Base-by-base conservation (phyloP, 2,888 invertebrate genomes). In the Lamproptera curius region DNA sequence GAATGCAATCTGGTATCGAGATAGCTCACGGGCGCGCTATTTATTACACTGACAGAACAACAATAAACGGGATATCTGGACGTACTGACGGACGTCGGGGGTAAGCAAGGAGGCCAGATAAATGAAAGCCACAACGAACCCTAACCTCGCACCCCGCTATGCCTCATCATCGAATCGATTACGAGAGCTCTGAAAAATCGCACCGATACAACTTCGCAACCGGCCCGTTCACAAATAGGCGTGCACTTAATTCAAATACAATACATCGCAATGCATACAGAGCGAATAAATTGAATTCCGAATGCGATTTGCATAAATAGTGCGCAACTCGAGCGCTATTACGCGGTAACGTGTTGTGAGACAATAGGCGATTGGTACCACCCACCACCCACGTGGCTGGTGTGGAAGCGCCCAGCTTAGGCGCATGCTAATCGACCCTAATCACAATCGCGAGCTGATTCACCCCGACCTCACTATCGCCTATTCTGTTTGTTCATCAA, bases 401-500 rank as follows among this genome's bases (percentile, higher is more conserved):
- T 72, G 73, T 71, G 65, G 70, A 67, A 63, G 63, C 66, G 61
- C 64, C 56, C 51, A 58, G 73, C 69, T 65, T 67, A 56, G 63
- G 73, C 77, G 75, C 77, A 84, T 81, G 79, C 79, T 86, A 85
- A 86, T 85, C 83, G 83, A 66, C 61, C 73, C 77, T 85, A 85
- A 87, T 84, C 84, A 84, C 70, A 80, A 85, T 85, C 83, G 77
- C 72, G 74, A 73, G 73, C 83, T 85, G 84, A 87, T 83, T 84
- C 85, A 85, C 76, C 78, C 72, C 62, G 51, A 65, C 65, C 68
- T 72, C 70, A 70, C 65, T 60, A 76, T 79, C 70, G 75, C 75
- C 71, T 76, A 73, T 70, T 65, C 72, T 79, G 78, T 85, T 85
- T 84, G 82, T 84, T 84, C 81, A 83, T 76, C 78, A 81, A 85